A percentile compares a stretch with the other conserved stretches of the same genome.
These are phyloP conservation scores for Aphyosemion australe DNA, from an alignment of 2,113 vertebrate species.

Conservation along the genomic window DNA sequence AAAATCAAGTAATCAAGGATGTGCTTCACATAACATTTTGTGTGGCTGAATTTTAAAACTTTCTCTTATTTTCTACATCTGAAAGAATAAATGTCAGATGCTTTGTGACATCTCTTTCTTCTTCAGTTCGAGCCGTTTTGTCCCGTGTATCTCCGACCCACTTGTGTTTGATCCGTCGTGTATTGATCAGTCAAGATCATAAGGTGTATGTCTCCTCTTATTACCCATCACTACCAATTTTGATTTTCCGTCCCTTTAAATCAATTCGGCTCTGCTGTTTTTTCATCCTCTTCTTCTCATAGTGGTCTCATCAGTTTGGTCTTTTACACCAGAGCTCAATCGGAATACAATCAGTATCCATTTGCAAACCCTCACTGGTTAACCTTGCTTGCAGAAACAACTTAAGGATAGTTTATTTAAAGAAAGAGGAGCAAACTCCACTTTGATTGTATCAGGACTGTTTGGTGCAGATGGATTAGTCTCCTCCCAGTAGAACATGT, in stretches of 20 bases:
- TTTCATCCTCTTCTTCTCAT: neutral
- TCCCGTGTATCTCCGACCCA: neutral
- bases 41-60: neutral
- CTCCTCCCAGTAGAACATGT: no score
- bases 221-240: neutral
- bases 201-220: neutral
- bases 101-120: neutral
- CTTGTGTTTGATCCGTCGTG: neutral
- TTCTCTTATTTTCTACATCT: neutral
- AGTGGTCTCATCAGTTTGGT: neutral
- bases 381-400: no score
- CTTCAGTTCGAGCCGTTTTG: neutral
- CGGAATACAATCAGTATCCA: neutral
- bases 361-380: no score
- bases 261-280: neutral
- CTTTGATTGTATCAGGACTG: no score
- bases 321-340: neutral
- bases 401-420: no score
- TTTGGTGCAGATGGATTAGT: no score
- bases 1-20: no score
- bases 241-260: slow-evolving; percentile 20
- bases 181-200: neutral
- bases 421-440: no score
- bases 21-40: neutral
- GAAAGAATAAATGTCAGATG: neutral